phyloP scores from a whole-genome alignment of 2,888 invertebrate species.

The Platycnemis pennipes region DNA sequence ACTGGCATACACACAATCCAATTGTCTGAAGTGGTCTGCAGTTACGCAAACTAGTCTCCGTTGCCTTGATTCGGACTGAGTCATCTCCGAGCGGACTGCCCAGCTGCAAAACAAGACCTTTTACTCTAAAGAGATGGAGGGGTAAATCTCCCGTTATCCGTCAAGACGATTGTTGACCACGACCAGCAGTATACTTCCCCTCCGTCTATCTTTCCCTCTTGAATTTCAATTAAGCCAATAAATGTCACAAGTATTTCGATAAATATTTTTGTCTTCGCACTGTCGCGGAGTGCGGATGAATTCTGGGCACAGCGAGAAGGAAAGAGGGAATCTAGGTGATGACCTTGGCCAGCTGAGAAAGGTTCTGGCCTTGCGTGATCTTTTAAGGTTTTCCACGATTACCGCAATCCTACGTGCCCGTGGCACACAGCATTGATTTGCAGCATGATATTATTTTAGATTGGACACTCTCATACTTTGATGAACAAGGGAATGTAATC shows the following conservation, averaged over 20 bases:
- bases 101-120: neutral
- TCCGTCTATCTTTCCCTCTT: neutral
- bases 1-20: neutral
- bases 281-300: neutral
- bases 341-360: neutral
- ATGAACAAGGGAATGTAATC: neutral
- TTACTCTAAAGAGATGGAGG: neutral
- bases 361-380: neutral
- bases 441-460: neutral
- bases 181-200: neutral
- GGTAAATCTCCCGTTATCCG: neutral
- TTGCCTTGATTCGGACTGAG: neutral
- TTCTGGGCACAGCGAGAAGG: neutral
- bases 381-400: neutral
- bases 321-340: constrained; percentile 16
- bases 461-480: neutral
- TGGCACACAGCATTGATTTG: neutral
- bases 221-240: neutral
- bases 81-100: neutral
- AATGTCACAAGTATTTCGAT: neutral
- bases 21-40: neutral
- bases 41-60: neutral
- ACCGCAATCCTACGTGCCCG: constrained; percentile 16
- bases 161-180: neutral
- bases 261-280: neutral